Evolutionary conservation across 1,140 invertebrate species (phyloP), one percentile per base, ranked within the genome.

Genomic region (Bombus affinis): DNA sequence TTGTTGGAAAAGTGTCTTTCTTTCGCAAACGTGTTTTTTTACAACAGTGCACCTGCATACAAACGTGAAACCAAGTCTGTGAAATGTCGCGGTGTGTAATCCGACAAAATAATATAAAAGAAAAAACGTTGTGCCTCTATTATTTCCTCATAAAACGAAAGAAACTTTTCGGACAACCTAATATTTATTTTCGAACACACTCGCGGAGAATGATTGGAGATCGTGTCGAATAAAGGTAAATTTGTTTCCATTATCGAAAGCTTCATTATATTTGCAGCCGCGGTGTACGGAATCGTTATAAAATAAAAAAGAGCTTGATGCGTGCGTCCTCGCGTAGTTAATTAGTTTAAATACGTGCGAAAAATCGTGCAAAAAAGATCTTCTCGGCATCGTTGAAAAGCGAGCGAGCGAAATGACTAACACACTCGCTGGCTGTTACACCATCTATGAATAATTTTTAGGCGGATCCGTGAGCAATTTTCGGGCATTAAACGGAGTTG

Each of bases 361-460:
- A 68, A 66, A 18, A 59, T 42, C 15, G 37, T 0, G 3, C 6
- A 18, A 6, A 25, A n/a, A 75, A 25, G 32, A 68, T 65, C 44
- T n/a, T 8, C 35, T 28, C n/a, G 47, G 47, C 47, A 53, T 53
- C 47, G 47, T n/a, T 13, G 37, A 22, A 32, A 25, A 18, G 44
- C 13, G 42, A 42, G 8, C 8, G 37, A 10, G 12, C 5, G 37
- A 42, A 71, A 57, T n/a, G 35, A 59, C 15, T 18, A 32, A 32
- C 35, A 59, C n/a, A 22, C 28, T 5, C 5, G 35, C 9, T 28
- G 28, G 35, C 18, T 59, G 42, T 62, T 81, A 39, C 25, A 39
- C 13, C 8, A 18, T 22, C 71, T 62, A 74, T 83, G 81, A 83
- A 76, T 83, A 66, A 83, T 39, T 76, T 53, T 53, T 68, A 25